A percentile compares a stretch with the other conserved stretches of the same genome.
Conservation (phyloP, 2,113 vertebrate species). For the Onychorhynchus coronatus region DNA sequence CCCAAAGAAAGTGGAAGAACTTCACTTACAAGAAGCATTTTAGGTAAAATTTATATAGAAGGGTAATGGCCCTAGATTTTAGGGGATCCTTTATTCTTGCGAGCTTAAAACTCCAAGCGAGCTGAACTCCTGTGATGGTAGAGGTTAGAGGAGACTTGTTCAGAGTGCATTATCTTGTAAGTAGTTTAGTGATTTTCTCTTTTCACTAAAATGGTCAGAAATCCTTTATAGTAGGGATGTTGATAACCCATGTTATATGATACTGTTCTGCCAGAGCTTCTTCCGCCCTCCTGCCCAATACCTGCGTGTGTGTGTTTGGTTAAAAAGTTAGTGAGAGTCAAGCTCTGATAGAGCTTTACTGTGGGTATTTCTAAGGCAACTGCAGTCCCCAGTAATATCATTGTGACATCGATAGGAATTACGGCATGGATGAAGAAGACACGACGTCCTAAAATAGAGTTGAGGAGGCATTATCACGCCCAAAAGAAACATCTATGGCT, state of each 20-base stretch:
- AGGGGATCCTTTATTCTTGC: background rate
- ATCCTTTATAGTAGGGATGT: background rate
- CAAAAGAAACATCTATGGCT: background rate
- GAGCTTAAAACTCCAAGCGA: background rate
- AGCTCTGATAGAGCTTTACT: background rate
- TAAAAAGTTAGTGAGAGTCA: background rate
- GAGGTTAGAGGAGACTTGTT: background rate
- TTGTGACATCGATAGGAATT: background rate
- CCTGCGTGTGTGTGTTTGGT: background rate
- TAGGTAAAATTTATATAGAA: background rate
- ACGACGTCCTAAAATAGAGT: background rate
- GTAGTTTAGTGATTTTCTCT: background rate
- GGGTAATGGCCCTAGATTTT: background rate
- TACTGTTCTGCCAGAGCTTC: background rate
- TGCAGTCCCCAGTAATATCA: background rate
- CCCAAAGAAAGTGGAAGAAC: background rate
- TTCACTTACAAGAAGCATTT: background rate
- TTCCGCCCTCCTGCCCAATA: background rate
- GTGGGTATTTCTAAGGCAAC: background rate
- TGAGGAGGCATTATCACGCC: background rate
- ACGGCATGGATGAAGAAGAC: background rate
- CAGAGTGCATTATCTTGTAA: background rate
- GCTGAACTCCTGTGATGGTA: background rate
- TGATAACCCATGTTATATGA: background rate
- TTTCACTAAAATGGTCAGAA: background rate